Evolutionary conservation across 2,113 vertebrate genomes (phyloP), one percentile per base, ranked within the genome.

Genomic region (Meleagris gallopavo): DNA sequence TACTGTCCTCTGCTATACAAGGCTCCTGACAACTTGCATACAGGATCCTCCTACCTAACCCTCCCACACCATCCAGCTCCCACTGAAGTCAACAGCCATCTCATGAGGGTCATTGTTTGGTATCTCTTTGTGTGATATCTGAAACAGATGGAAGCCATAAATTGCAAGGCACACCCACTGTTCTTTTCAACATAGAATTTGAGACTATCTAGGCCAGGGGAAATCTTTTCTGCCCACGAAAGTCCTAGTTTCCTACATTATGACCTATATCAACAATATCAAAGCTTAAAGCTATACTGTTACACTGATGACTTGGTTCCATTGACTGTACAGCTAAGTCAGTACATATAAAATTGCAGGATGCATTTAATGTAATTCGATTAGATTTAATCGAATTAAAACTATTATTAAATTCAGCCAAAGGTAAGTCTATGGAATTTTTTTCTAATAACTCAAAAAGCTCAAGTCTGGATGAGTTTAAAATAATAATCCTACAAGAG

Each of bases 381-480:
- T 97, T 97, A 94, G 73, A 94, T 95, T 96, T 97, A 96, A 97
- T 97, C 93, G 36, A 94, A 98, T 96, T 96, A 97, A 97, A 97
- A 92, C 76, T 88, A 80, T 74, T 85, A 93, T 96, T 97, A 94
- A 94, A 90, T 97, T 97, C 94, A 86, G 36, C 65, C 72, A 90
- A 96, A 97, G 96, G 90, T 96, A 96, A 84, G 83, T 86, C 94
- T 95, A 67, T 89, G 77, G 64, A 90, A 87, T 91, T 90, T 91
- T 96, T 92, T 96, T 93, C 93, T 95, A 96, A 97, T 98, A 97
- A 93, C 79, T 71, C 88, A 96, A 97, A 98, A 95, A 98, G 95
- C 97, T 97, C 67, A 95, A 86, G 93, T 97, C 95, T 96, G 88
- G 73, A 97, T 93, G 97, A 97, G 70, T 97, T 97, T 96, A 96